phyloP scores from a whole-genome alignment of 2,888 invertebrate genomes.

The Tachina grossa region DNA sequence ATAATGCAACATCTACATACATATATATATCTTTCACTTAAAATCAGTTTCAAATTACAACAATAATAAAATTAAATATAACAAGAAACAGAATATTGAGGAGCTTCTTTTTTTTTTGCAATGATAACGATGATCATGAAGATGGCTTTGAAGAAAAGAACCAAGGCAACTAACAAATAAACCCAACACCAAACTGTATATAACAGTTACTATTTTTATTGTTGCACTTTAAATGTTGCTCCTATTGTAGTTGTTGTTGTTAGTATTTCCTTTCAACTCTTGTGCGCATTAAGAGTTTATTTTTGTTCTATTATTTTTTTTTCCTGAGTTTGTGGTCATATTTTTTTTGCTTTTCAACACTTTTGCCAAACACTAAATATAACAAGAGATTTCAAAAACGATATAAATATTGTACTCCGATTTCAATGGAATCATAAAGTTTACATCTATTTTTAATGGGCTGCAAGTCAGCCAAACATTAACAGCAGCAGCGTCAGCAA shows the following conservation, averaged over 20 bases:
- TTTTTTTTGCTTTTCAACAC: slow-evolving; percentile 81
- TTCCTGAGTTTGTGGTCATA: slow-evolving; percentile 73
- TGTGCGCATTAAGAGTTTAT: slow-evolving; percentile 51
- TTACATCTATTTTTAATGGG: slow-evolving; percentile 73
- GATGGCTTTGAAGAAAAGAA: not conserved
- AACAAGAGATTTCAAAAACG: slow-evolving; percentile 70
- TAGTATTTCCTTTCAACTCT: slow-evolving; percentile 49
- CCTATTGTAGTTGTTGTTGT: slow-evolving; percentile 13
- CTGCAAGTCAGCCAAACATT: slow-evolving; percentile 41
- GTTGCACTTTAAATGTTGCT: slow-evolving; percentile 53
- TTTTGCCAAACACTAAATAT: slow-evolving; percentile 72
- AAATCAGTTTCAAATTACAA: slow-evolving; percentile 66
- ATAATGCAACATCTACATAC: slow-evolving; percentile 61
- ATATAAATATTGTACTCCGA: slow-evolving; percentile 75
- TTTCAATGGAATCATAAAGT: slow-evolving; percentile 74
- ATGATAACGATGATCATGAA: too few relatives aligned
- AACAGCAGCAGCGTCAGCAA: slow-evolving; percentile 32
- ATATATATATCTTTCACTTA: slow-evolving; percentile 67
- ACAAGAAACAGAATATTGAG: slow-evolving; percentile 18
- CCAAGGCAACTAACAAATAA: not conserved
- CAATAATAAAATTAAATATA: slow-evolving; percentile 6
- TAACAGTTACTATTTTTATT: slow-evolving; percentile 70
- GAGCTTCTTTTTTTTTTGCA: not conserved
- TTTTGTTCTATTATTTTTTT: slow-evolving; percentile 50
- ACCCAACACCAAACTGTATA: slow-evolving; percentile 20